phyloP scores from a whole-genome alignment of 2,797 vertebrate species.

The Simalia tracyae region DNA sequence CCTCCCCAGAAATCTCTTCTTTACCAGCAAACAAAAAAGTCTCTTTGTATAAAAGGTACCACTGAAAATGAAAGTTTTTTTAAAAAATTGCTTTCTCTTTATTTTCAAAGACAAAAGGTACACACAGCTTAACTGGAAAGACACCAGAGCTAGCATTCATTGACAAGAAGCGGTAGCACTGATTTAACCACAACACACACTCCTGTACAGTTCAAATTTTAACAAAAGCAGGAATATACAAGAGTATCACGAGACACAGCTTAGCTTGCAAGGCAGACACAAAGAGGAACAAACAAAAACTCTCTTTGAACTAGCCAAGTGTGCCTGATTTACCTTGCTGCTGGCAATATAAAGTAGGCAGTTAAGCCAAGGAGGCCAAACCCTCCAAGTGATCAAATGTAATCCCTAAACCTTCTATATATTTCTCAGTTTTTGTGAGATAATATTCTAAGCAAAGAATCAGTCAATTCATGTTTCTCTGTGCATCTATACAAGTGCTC shows the following conservation, averaged over 20 bases:
- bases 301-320: conserved; percentile 31
- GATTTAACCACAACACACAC: conserved; percentile 43
- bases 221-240: conserved; percentile 46
- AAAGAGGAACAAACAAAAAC: conserved; percentile 39
- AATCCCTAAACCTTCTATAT: conserved; percentile 37
- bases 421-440: conserved; percentile 38
- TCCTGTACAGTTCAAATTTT: conserved; percentile 48
- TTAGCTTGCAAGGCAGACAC: conserved; percentile 42
- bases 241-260: conserved; percentile 19
- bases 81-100: conserved; percentile 57
- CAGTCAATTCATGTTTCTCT: background rate
- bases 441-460: conserved; percentile 40
- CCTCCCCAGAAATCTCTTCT: conserved; percentile 48
- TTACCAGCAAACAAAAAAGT: conserved; percentile 47
- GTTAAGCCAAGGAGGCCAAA: conserved; percentile 48
- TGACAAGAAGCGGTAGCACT: conserved; percentile 50
- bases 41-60: conserved; percentile 51
- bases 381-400: conserved; percentile 48
- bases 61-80: conserved; percentile 48
- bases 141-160: conserved; percentile 62
- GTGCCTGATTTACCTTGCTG: conserved; percentile 45
- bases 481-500: background rate
- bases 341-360: conserved; percentile 50
- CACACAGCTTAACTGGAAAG: conserved; percentile 63
- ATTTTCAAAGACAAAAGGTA: conserved; percentile 69